Base-by-base conservation (phyloP, 1,140 invertebrate genomes). In the Wiebesia pumilae region DNA sequence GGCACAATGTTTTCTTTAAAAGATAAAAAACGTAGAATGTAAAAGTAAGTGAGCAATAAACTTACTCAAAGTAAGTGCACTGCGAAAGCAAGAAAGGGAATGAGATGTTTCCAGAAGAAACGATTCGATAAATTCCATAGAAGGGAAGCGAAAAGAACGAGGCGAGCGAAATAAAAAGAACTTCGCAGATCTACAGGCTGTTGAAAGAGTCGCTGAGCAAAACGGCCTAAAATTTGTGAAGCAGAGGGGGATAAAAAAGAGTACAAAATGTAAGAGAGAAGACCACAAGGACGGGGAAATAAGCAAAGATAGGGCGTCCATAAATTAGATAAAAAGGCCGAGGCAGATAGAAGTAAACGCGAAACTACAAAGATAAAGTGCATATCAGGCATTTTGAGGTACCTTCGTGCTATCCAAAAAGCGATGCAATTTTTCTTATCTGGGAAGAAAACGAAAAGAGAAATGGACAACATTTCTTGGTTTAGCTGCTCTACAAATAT, bases 281-380 rank as follows among this genome's bases (percentile, higher is more conserved):
- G 69, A 71, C 33, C 12, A 16, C 16, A 7, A 2, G 14, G 40
- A 71, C 69, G 35, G 69, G 16, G 40, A 71, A 71, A 71, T 38
- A 71, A 71, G 69, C 35, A 71, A 33, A 71, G 69, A 71, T 71
- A 71, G 69, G 69, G 19, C 21, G 69, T 71, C 30, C 69, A 71
- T 71, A 71, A 71, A 71, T 71, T 71, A 71, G 69, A 71, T 71
- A 71, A 71, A 71, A 71, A 38, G 69, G 0, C 30, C 19, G n/a
- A 71, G 69, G 33, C 21, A 33, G 33, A 4, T 16, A 71, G 33
- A 71, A 71, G 69, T 71, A 38, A 71, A 71, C 40, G 35, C 35
- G 69, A 71, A 35, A 35, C 35, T 35, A 33, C 65, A 71, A 71
- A 71, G 69, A 71, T 71, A 71, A 71, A 71, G 33, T 71, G 33